Evolutionary conservation across 1,140 invertebrate species (phyloP), one percentile per base, ranked within the genome.

Genomic region (Hirudo medicinalis): DNA sequence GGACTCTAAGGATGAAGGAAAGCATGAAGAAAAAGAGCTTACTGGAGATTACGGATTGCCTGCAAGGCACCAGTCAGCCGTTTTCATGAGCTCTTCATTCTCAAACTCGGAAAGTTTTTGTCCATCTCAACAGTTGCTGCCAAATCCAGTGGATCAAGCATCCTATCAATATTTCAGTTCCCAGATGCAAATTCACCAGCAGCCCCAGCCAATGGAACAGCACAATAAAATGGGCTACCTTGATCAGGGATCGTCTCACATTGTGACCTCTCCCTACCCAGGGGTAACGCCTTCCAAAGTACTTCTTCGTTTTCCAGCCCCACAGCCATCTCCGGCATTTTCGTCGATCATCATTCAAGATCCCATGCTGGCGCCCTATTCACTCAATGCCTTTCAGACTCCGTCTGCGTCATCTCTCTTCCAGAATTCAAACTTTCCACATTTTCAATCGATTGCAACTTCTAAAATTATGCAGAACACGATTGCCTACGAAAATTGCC

Each of bases 381-480:
- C 43, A 11, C 43, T 49, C 43, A 49, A 49, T 9, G 43, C 43
- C 43, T 49, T 49, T 49, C 43, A 49, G 43, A 49, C 43, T 8
- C 43, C 57, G 9, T 63, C 29, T 19, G 22, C 57, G 22, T 63
- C 22, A 22, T 63, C 22, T 20, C 29, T 32, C 57, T 63, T 63
- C 19, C 57, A 22, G 22, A 15, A 8, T 25, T 22, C 57, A 63
- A 63, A 63, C 11, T 32, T 32, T 32, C 57, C 22, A 63, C 57
- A 63, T 63, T 63, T 63, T 63, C 22, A 63, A 63, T n/a, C 22
- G 9, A 63, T 63, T 22, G 29, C 22, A 63, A 25, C 22, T 63
- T 63, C 29, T 63, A 22, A 25, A 32, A 63, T 63, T 13, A 25
- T 25, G 29, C 29, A 22, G 57, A 63, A 63, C 19, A 63, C 43